A percentile compares a stretch with the other conserved stretches of the same genome.
Conservation (phyloP, 2,797 vertebrate species). For the Acanthiza pusilla region DNA sequence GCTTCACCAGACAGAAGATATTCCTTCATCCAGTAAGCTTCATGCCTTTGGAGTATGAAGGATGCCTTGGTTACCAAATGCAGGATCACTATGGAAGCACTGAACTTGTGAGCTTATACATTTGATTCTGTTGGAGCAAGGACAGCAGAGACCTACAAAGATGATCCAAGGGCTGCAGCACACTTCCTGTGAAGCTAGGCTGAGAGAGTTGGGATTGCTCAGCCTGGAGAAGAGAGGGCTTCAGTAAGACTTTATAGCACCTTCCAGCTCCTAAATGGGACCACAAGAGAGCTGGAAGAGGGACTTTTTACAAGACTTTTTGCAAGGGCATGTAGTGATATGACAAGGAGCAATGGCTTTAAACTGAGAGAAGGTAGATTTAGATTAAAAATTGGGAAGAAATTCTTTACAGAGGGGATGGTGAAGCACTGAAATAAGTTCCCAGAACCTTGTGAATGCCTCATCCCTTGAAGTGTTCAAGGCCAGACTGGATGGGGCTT, state of each 20-base stretch:
- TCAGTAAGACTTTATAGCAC: background rate
- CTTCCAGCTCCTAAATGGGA: background rate
- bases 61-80: background rate
- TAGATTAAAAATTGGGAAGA: background rate
- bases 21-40: background rate
- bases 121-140: background rate
- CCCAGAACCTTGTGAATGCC: background rate
- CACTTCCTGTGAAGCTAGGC: fast-evolving
- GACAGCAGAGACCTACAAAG: background rate
- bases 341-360: background rate
- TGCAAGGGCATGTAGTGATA: too few species aligned
- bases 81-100: background rate
- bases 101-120: background rate
- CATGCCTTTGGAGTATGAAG: background rate
- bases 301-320: background rate
- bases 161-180: too few species aligned
- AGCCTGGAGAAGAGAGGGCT: background rate
- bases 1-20: background rate
- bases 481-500: background rate
- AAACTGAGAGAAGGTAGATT: background rate
- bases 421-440: background rate
- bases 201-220: background rate
- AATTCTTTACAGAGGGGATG: background rate
- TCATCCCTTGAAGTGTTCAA: background rate
- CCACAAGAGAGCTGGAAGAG: background rate